Evolutionary conservation across 2,113 vertebrate genomes (phyloP).

Genomic region (Axis porcinus): DNA sequence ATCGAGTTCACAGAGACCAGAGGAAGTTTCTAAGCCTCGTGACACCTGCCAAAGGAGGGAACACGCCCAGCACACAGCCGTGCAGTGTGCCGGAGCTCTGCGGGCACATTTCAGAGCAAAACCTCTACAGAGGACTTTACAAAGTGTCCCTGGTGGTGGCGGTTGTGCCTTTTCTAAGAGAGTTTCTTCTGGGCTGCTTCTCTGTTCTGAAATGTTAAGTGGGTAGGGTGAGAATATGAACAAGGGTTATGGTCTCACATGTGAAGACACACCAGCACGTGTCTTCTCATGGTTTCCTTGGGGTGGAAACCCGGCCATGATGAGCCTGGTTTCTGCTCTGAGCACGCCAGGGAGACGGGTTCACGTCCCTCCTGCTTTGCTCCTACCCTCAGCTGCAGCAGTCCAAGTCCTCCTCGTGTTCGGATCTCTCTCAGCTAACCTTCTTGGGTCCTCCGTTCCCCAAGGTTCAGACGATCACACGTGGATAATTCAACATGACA

Average conservation of each 20-base stretch:
- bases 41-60: background rate
- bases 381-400: background rate
- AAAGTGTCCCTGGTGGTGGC: background rate
- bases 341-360: background rate
- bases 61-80: background rate
- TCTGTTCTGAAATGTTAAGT: background rate
- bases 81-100: background rate
- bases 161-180: background rate
- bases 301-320: background rate
- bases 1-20: background rate
- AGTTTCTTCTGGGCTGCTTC: background rate
- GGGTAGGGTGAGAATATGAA: background rate
- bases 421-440: background rate
- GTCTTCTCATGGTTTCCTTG: background rate
- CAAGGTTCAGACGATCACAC: background rate
- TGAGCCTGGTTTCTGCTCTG: background rate
- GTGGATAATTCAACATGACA: background rate
- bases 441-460: background rate
- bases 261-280: rapidly evolving
- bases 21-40: background rate
- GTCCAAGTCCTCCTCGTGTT: background rate
- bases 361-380: background rate
- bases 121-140: background rate
- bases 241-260: background rate
- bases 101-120: rapidly evolving